Conservation (phyloP, 1,140 invertebrate species). For the Lycorma delicatula region DNA sequence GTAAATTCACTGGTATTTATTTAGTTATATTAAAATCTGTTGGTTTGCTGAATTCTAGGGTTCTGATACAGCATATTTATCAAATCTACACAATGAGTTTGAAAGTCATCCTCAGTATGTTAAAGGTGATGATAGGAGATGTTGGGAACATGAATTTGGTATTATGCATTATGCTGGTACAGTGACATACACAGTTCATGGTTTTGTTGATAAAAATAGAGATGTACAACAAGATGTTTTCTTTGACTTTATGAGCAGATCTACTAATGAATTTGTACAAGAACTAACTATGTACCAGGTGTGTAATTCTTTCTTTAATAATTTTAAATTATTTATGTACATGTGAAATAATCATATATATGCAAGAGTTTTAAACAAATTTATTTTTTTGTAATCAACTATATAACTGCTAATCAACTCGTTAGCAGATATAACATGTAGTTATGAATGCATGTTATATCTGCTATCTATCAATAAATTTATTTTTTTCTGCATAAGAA, state of each 20-base stretch:
- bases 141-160: constrained; percentile 88
- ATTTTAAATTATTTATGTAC: constrained; percentile 5
- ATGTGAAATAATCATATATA: not conserved
- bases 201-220: constrained; percentile 96
- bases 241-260: constrained; percentile 83
- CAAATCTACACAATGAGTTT: constrained; percentile 85
- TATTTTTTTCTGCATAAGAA: no score
- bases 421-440: no score
- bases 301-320: constrained; percentile 13
- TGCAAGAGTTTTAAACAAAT: not conserved
- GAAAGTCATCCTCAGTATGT: constrained; percentile 77
- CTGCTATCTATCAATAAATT: no score
- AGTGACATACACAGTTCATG: constrained; percentile 84
- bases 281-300: constrained; percentile 79
- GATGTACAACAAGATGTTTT: constrained; percentile 92
- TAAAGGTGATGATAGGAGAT: constrained; percentile 74
- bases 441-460: not conserved
- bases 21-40: no score
- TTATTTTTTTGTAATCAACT: not conserved
- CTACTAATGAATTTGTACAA: constrained; percentile 77
- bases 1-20: no score
- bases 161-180: constrained; percentile 90
- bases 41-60: no score
- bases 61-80: constrained; percentile 80
- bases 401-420: no score